Evolutionary conservation across 2,888 invertebrate genomes (phyloP).

Genomic region (Therioaphis trifolii): DNA sequence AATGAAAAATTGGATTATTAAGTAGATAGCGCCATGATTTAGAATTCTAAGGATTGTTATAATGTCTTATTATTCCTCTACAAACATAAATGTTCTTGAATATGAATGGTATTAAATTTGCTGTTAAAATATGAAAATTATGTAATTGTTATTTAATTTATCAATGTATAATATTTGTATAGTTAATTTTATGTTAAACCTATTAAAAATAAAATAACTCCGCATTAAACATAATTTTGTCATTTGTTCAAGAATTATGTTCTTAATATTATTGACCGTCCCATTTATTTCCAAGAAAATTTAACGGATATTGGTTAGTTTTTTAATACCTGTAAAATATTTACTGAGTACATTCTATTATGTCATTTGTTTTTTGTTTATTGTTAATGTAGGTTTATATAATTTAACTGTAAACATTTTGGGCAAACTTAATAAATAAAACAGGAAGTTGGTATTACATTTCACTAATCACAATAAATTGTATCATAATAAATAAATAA

Average conservation of each 20-base stretch:
- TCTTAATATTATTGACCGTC: too few relatives aligned
- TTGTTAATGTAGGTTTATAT: slow-evolving; percentile 10
- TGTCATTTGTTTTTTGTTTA: slow-evolving; percentile 46
- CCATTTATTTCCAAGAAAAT: background rate
- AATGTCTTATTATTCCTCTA: too few relatives aligned
- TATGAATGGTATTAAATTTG: too few relatives aligned
- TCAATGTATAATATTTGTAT: too few relatives aligned
- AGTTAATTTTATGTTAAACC: too few relatives aligned
- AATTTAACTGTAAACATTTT: slow-evolving; percentile 33
- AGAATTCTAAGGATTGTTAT: too few relatives aligned
- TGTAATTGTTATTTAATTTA: too few relatives aligned
- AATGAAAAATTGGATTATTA: too few relatives aligned
- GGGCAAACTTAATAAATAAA: slow-evolving; percentile 20
- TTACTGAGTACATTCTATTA: background rate
- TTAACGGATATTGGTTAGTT: background rate
- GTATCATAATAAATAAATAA: background rate
- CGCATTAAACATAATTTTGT: background rate
- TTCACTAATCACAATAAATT: slow-evolving; percentile 17
- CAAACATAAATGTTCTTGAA: too few relatives aligned
- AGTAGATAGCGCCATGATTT: too few relatives aligned
- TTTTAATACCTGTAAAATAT: slow-evolving; percentile 6
- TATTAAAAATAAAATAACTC: background rate
- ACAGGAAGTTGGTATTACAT: slow-evolving; percentile 47
- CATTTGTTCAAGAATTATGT: background rate
- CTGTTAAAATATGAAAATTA: too few relatives aligned